A percentile compares a stretch with the other conserved stretches of the same genome.
These are phyloP conservation scores for Peromyscus maniculatus DNA, from an alignment of 2,113 vertebrate genomes.

Conservation along the genomic window DNA sequence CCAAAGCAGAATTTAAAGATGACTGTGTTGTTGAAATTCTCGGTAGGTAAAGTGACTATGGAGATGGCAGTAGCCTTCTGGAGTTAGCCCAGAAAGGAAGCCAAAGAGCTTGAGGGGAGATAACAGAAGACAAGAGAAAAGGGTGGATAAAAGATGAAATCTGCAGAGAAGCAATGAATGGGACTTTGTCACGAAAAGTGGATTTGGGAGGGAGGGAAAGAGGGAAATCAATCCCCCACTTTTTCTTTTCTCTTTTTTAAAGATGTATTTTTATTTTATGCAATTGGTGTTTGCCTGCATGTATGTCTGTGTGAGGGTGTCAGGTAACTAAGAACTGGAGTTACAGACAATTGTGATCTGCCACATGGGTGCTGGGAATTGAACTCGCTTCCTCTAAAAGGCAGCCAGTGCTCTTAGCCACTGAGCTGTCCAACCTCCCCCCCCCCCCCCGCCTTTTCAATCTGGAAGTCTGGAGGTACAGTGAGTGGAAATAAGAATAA, in stretches of 20 bases:
- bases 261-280: too few species aligned
- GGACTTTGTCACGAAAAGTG: neutral
- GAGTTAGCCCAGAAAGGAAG: neutral
- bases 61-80: neutral
- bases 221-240: neutral
- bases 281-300: too few species aligned
- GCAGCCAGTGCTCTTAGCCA: too few species aligned
- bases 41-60: neutral
- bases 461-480: neutral
- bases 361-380: too few species aligned
- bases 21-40: slow-evolving; percentile 14
- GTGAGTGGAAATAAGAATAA: neutral
- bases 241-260: too few species aligned
- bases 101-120: neutral
- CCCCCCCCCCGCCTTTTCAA: neutral
- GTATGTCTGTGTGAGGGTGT: too few species aligned
- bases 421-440: too few species aligned
- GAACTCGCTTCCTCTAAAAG: too few species aligned
- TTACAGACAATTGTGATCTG: too few species aligned
- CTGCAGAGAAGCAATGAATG: neutral
- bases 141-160: neutral
- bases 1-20: neutral
- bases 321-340: too few species aligned
- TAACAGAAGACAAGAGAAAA: neutral
- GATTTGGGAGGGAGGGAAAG: neutral